These are phyloP conservation scores for Tringa solitaria DNA, from an alignment of 2,113 vertebrate genomes.

Conservation along the genomic window DNA sequence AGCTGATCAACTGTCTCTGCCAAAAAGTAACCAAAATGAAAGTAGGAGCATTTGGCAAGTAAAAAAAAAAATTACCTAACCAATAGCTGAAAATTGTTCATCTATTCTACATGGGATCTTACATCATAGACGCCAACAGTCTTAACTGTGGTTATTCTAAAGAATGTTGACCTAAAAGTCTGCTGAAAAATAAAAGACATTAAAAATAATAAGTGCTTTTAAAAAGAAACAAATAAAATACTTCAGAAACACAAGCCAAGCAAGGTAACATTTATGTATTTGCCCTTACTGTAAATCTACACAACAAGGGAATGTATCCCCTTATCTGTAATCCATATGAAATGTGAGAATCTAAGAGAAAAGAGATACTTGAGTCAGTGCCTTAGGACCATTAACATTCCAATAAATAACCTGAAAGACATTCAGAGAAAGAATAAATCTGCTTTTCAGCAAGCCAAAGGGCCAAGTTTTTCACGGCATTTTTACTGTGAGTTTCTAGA, in stretches of 20 bases:
- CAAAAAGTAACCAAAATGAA: conserved; percentile 16
- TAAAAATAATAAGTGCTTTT: neutral
- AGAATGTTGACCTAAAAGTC: neutral
- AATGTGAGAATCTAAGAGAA: neutral
- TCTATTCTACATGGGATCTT: neutral
- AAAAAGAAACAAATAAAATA: neutral
- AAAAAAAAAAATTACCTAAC: neutral
- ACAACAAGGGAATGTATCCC: neutral
- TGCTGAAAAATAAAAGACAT: neutral
- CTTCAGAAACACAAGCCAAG: neutral
- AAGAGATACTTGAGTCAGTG: neutral
- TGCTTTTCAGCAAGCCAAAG: neutral
- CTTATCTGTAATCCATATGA: neutral
- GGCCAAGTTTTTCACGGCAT: neutral
- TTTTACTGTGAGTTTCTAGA: neutral
- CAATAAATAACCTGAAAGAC: neutral
- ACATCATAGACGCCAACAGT: neutral
- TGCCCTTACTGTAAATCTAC: neutral
- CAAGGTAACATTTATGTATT: neutral
- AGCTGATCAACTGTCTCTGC: neutral
- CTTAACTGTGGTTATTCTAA: neutral
- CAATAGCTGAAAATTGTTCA: neutral
- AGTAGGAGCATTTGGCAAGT: neutral
- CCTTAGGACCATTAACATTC: neutral
- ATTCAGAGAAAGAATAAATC: neutral